phyloP scores from a whole-genome alignment of 2,797 vertebrate genomes.

The Todus mexicanus region DNA sequence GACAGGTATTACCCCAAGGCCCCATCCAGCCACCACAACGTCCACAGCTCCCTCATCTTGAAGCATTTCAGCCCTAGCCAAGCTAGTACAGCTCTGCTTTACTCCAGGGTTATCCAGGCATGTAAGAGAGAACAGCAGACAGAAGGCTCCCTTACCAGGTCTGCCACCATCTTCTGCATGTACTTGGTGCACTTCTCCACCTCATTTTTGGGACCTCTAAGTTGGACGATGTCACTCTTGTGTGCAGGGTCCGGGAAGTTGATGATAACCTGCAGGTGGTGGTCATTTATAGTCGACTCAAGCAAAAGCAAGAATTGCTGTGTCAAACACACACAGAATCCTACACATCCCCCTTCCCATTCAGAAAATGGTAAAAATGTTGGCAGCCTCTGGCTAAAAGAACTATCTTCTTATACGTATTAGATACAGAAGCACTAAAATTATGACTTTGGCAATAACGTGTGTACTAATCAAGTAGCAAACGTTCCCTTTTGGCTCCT shows the following conservation, averaged over 20 bases:
- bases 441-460: not conserved
- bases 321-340: not conserved
- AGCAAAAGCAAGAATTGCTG: not conserved
- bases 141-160: slow-evolving; percentile 78
- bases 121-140: not conserved
- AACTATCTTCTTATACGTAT: not conserved
- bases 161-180: slow-evolving; percentile 96
- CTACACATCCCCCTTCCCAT: not conserved
- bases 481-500: not conserved
- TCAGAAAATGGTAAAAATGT: not conserved
- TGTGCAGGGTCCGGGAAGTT: slow-evolving; percentile 97
- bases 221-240: slow-evolving; percentile 96
- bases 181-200: slow-evolving; percentile 98
- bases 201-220: slow-evolving; percentile 92
- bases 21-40: not conserved
- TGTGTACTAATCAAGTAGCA: not conserved
- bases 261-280: slow-evolving; percentile 88
- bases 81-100: not conserved
- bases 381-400: not conserved
- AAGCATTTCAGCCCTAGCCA: not conserved
- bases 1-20: not conserved
- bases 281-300: not conserved
- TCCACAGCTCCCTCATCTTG: not conserved
- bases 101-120: not conserved
- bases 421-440: not conserved